Base-by-base conservation (phyloP, 2,113 vertebrate species). In the Cinclus cinclus region DNA sequence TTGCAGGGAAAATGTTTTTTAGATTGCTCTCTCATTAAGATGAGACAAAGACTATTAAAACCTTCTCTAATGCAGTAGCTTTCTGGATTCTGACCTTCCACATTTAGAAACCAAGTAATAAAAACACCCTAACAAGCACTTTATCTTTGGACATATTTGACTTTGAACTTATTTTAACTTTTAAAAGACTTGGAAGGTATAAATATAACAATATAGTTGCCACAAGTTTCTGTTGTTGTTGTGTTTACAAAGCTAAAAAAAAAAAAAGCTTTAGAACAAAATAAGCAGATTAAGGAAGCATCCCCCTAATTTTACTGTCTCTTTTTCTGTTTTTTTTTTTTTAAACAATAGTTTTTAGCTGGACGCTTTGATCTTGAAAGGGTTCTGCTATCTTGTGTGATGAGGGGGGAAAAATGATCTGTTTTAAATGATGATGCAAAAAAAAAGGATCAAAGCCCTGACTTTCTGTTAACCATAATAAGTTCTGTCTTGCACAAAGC, bases 361-460 rank as follows among this genome's bases (percentile, higher is more conserved):
- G 96, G 94, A 97, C 94, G 88, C 97, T 98, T 98, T 98, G 97
- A 98, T 98, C 97, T 98, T 98, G 96, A 98, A 98, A 98, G 97
- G 97, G 97, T 97, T 98, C 97, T 97, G 96, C 96, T 97, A 97
- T 98, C 97, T 97, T 86, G 92, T 94, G 93, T 93, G 97, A 96
- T 96, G 96, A 87, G 95, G 94, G 91, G 94, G 95, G 96, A 62
- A 95, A 98, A 97, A 98, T 97, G 97, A 98, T 98, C 97, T 98
- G 98, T 96, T 98, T 98, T 97, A 98, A 98, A 98, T 97, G 95
- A 98, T 98, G 97, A 97, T 97, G 96, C 96, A 98, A 98, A 97
- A 97, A 50, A 97, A 97, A 88, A 97, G 95, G 98, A 98, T 98
- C 97, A 98, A 98, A 98, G 97, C 95, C 87, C 90, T 94, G 89